These are phyloP conservation scores for Babylonia areolata DNA, from an alignment of 1,140 invertebrate genomes.

Conservation along the genomic window DNA sequence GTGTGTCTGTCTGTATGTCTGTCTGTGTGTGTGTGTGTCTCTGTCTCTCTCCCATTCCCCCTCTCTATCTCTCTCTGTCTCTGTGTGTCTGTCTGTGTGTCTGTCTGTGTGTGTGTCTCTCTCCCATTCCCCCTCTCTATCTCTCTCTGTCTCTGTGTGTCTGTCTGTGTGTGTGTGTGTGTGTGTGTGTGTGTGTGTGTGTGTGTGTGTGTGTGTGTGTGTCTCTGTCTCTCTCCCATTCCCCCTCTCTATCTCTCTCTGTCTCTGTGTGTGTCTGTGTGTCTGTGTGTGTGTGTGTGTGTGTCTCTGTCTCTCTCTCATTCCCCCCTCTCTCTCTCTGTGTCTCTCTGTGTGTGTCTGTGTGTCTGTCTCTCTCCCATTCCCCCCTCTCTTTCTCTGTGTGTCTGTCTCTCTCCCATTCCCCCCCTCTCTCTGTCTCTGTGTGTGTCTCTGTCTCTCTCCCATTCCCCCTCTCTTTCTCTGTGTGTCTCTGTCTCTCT, in stretches of 20 bases:
- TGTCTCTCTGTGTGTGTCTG: not conserved
- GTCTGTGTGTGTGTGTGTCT: too few species aligned
- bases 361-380: too few species aligned
- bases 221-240: not conserved
- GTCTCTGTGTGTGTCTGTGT: slow-evolving; percentile 15
- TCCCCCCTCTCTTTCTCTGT: too few species aligned
- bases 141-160: slow-evolving; percentile 12
- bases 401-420: too few species aligned
- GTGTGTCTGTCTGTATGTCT: too few species aligned
- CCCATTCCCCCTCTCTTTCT: not conserved
- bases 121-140: not conserved
- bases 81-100: not conserved
- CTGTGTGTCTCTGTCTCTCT: too few species aligned
- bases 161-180: slow-evolving; percentile 11
- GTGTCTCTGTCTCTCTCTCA: slow-evolving; percentile 6
- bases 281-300: slow-evolving; percentile 25
- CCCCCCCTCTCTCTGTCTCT: not conserved
- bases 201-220: slow-evolving; percentile 20
- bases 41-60: too few species aligned
- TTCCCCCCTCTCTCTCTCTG: too few species aligned
- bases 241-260: too few species aligned
- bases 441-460: not conserved
- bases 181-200: slow-evolving; percentile 28
- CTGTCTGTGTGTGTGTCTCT: slow-evolving; percentile 8
- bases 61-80: too few species aligned